Conservation (phyloP, 2,888 invertebrate species). For the Blastobasis lacticolella region DNA sequence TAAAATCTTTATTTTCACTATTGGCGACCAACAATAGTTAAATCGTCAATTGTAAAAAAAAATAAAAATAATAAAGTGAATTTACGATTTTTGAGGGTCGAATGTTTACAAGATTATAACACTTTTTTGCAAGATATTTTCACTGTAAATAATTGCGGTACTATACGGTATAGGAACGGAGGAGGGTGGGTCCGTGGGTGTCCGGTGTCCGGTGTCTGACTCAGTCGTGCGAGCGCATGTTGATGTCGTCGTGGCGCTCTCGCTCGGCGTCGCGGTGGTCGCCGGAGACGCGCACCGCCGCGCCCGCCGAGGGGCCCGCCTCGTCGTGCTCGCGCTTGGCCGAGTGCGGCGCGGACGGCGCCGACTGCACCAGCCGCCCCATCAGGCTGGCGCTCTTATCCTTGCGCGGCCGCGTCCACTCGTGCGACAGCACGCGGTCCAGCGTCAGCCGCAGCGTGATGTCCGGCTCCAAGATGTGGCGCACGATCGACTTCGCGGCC, state of each 20-base stretch:
- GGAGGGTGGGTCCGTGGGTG: neutral
- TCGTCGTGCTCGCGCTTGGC: slow-evolving; percentile 54
- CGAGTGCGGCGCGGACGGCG: slow-evolving; percentile 57
- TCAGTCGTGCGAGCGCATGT: slow-evolving; percentile 57
- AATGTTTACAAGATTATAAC: slow-evolving; percentile 38
- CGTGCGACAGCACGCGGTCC: slow-evolving; percentile 82
- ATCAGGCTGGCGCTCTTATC: slow-evolving; percentile 74
- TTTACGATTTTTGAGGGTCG: slow-evolving; percentile 51
- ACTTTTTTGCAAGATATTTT: slow-evolving; percentile 22
- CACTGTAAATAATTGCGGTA: neutral
- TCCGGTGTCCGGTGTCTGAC: slow-evolving; percentile 2
- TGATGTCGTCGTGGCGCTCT: slow-evolving; percentile 63
- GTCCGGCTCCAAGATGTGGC: slow-evolving; percentile 89
- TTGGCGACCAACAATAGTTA: slow-evolving; percentile 64
- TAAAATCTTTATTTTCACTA: slow-evolving; percentile 57
- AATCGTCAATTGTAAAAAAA: slow-evolving; percentile 62
- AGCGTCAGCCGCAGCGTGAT: slow-evolving; percentile 83
- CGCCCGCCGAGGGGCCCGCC: slow-evolving; percentile 59
- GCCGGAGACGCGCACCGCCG: slow-evolving; percentile 58
- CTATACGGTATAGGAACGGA: neutral
- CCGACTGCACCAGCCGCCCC: slow-evolving; percentile 77
- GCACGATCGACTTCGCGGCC: slow-evolving; percentile 84
- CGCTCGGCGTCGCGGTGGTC: slow-evolving; percentile 62
- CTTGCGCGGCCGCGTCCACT: slow-evolving; percentile 81
- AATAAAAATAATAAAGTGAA: slow-evolving; percentile 57